Percentiles rank a stretch among this genome's conserved stretches.
Conservation (phyloP, 2,113 vertebrate genomes). For the Murina feae region DNA sequence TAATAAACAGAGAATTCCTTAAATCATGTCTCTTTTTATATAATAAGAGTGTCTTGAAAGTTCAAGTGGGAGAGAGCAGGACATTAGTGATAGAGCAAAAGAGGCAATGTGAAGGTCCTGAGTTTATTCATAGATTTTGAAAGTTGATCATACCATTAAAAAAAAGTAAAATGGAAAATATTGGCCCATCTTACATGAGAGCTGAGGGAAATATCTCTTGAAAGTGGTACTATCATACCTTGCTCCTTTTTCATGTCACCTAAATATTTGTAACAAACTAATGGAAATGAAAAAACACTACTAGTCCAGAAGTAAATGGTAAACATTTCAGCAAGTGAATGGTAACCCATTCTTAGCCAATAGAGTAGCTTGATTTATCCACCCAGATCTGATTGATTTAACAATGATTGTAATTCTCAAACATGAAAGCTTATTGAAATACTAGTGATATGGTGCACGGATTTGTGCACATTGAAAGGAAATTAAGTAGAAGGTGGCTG, state of each 20-base stretch:
- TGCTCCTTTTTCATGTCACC: background rate
- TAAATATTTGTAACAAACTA: conserved; percentile 25
- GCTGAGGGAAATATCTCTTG: background rate
- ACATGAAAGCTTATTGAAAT: background rate
- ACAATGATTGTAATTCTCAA: background rate
- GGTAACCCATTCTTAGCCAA: background rate
- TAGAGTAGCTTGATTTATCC: background rate
- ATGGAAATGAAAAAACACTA: background rate
- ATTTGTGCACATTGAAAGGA: too few species aligned
- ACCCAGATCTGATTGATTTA: background rate
- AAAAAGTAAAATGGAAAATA: conserved; percentile 27
- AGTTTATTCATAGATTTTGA: background rate
- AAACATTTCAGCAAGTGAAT: background rate
- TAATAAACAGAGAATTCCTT: background rate
- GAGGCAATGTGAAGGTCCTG: background rate
- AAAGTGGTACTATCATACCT: background rate
- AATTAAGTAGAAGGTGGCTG: too few species aligned
- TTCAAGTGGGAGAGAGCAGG: background rate
- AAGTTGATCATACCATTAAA: background rate
- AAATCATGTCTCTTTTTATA: background rate
- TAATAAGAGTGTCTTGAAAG: background rate
- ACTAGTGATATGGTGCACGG: too few species aligned
- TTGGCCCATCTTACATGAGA: background rate
- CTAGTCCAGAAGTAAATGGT: background rate
- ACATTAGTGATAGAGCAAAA: background rate